phyloP scores from a whole-genome alignment of 2,113 vertebrate genomes.

The Chionis minor region DNA sequence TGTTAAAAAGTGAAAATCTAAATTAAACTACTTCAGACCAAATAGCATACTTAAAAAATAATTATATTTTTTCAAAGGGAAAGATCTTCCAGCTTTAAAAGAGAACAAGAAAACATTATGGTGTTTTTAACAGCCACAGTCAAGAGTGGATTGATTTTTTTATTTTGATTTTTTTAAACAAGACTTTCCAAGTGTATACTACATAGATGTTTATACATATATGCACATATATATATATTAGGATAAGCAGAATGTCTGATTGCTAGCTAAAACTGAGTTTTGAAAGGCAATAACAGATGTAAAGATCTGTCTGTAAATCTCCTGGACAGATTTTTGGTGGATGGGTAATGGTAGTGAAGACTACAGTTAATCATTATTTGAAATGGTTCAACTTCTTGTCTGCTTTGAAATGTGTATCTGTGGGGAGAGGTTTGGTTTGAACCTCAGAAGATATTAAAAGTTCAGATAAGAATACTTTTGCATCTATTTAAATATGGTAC shows the following conservation, averaged over 20 bases:
- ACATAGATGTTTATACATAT: background rate
- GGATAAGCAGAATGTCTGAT: background rate
- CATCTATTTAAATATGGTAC: background rate
- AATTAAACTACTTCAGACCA: background rate
- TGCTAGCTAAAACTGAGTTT: background rate
- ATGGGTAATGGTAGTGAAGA: background rate
- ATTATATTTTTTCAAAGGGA: background rate
- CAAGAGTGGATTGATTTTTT: background rate
- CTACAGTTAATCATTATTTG: background rate
- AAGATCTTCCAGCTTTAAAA: background rate
- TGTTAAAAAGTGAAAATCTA: background rate
- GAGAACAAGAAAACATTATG: background rate
- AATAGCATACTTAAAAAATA: background rate
- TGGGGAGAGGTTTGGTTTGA: background rate
- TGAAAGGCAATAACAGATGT: background rate
- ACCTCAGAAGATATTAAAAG: background rate
- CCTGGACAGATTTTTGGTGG: background rate
- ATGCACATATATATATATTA: background rate
- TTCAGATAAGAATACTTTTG: conserved; percentile 11
- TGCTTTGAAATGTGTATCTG: background rate
- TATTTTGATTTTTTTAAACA: background rate
- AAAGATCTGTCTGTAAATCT: conserved; percentile 16
- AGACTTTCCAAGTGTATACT: background rate
- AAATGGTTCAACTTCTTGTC: conserved; percentile 4
- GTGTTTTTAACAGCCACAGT: background rate